These are phyloP conservation scores for Cheirogaleus major DNA, from an alignment of 2,797 vertebrate species.

Conservation along the genomic window DNA sequence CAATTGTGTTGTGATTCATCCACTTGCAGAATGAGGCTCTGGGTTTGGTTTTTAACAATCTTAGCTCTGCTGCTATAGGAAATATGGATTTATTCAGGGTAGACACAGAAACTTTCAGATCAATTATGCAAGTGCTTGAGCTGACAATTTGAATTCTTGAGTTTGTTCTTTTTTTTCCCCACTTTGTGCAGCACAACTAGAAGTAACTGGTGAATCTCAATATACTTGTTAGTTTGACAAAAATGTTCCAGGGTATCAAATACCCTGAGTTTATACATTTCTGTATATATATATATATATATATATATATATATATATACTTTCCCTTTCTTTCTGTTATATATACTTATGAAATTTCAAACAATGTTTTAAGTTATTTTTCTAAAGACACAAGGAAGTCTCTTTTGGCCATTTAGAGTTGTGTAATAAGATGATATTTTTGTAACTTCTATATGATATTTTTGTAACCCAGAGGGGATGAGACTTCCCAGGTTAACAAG, in stretches of 20 bases:
- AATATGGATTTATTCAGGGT: neutral
- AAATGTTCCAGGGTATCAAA: neutral
- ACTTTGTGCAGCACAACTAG: neutral
- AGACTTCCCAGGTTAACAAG: neutral
- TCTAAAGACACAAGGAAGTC: neutral
- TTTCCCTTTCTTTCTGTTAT: neutral
- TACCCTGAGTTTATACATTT: neutral
- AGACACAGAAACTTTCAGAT: neutral
- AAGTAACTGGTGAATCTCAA: neutral
- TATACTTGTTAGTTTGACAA: neutral
- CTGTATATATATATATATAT: neutral
- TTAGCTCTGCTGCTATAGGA: neutral
- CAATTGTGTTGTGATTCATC: neutral
- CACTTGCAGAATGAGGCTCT: neutral
- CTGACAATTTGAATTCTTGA: neutral
- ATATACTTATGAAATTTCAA: neutral
- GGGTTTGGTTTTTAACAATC: neutral
- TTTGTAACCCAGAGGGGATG: neutral
- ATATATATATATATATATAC: neutral
- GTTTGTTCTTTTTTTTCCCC: neutral
- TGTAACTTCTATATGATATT: neutral
- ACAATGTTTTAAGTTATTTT: neutral
- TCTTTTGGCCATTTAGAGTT: neutral
- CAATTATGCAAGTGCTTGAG: neutral
- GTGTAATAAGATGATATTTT: neutral